Evolutionary conservation across 1,140 invertebrate genomes (phyloP).

Genomic region (Argopecten irradians): DNA sequence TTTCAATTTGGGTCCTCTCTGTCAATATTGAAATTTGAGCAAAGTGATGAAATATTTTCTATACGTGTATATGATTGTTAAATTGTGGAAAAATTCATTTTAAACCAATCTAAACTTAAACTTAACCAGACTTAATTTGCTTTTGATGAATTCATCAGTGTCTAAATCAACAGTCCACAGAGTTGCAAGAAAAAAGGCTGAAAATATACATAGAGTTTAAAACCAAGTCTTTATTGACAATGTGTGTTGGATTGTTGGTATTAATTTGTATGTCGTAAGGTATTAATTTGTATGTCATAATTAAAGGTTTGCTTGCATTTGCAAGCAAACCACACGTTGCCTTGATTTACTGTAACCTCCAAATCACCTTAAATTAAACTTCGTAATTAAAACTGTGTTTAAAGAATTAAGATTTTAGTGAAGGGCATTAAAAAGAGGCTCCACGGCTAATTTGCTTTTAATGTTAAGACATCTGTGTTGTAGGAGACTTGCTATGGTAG

Average conservation of each 20-base stretch:
- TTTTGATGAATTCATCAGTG: not conserved
- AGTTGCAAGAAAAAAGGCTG: not conserved
- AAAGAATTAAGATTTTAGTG: not conserved
- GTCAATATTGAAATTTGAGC: too few relatives aligned
- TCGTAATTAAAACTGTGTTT: constrained; percentile 11
- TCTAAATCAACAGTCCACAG: not conserved
- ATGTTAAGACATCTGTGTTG: not conserved
- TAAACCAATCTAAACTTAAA: too few relatives aligned
- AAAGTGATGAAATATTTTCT: too few relatives aligned
- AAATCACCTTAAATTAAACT: not conserved
- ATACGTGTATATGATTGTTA: too few relatives aligned
- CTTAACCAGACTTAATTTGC: too few relatives aligned
- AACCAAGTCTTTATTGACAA: not conserved
- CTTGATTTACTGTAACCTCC: not conserved
- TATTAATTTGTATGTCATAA: constrained; percentile 23
- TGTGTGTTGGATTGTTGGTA: not conserved
- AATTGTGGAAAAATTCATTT: too few relatives aligned
- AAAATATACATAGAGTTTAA: not conserved
- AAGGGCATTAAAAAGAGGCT: not conserved
- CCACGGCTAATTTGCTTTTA: not conserved
- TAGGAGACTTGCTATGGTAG: not conserved
- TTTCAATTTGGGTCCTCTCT: too few relatives aligned
- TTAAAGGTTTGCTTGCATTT: not conserved
- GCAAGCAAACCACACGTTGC: not conserved
- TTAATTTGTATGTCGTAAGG: constrained; percentile 21